phyloP scores from a whole-genome alignment of 2,113 vertebrate genomes.

The Pseudorectes ferrugineus region DNA sequence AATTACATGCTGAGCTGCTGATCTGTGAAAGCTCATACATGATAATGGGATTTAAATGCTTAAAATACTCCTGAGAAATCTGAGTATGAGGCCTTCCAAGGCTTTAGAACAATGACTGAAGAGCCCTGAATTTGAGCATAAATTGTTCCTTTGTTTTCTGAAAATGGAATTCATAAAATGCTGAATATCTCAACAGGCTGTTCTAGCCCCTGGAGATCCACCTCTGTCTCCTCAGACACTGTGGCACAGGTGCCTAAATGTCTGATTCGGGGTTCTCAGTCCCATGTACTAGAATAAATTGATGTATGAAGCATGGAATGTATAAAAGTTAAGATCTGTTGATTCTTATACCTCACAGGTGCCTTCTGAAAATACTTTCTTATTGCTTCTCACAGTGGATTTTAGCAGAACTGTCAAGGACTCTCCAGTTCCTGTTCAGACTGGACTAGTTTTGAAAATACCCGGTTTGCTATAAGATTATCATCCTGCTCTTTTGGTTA shows the following conservation, averaged over 20 bases:
- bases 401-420: neutral
- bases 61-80: neutral
- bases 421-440: neutral
- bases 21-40: neutral
- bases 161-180: neutral
- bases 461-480: neutral
- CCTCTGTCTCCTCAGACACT: neutral
- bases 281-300: neutral
- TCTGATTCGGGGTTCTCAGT: neutral
- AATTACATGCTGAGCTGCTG: neutral
- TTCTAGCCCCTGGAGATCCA: neutral
- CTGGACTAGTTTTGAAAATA: neutral
- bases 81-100: neutral
- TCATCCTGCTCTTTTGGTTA: neutral
- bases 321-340: neutral
- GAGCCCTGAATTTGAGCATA: neutral
- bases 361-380: neutral
- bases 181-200: neutral
- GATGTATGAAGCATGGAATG: fast-evolving
- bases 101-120: neutral
- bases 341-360: neutral
- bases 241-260: neutral
- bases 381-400: neutral
- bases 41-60: neutral
- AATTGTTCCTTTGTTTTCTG: neutral